Conservation (phyloP, 2,797 vertebrate genomes). For the Thalassophryne amazonica region DNA sequence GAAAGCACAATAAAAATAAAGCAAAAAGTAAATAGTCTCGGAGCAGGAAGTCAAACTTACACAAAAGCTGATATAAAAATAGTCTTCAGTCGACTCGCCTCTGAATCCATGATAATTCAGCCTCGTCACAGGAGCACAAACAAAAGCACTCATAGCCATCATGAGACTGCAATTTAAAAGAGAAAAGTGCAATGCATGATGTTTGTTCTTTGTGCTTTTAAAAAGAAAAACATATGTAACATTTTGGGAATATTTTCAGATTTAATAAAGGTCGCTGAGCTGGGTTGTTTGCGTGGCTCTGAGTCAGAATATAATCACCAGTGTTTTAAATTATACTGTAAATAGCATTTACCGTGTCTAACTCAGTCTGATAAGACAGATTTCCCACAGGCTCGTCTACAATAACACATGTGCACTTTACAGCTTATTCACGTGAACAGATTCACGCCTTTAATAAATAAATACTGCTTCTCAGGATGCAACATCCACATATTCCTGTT, state of each 20-base stretch:
- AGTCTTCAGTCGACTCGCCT: slow-evolving; percentile 7
- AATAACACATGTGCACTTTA: slow-evolving; percentile 11
- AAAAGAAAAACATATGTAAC: slow-evolving; percentile 45
- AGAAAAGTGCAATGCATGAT: background rate
- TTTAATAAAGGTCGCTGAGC: slow-evolving; percentile 59
- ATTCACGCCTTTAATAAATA: slow-evolving; percentile 4
- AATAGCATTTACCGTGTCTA: slow-evolving; percentile 57
- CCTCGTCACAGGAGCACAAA: slow-evolving; percentile 37
- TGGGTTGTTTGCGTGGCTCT: slow-evolving; percentile 31
- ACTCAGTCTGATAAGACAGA: slow-evolving; percentile 36
- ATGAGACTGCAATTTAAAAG: slow-evolving; percentile 16
- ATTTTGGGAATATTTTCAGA: slow-evolving; percentile 45
- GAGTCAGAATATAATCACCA: slow-evolving; percentile 54
- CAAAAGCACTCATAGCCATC: slow-evolving; percentile 35
- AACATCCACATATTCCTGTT: background rate
- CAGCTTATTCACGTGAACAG: background rate
- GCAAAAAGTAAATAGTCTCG: no score
- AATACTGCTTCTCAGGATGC: background rate
- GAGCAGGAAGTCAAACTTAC: slow-evolving; percentile 39
- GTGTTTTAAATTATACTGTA: slow-evolving; percentile 45
- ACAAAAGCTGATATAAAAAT: slow-evolving; percentile 53
- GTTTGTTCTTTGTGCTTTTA: slow-evolving; percentile 42
- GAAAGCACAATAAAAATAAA: no score
- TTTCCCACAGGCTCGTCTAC: slow-evolving; percentile 14
- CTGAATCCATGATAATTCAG: slow-evolving; percentile 36